Evolutionary conservation across 2,888 invertebrate species (phyloP), one percentile per base, ranked within the genome.

Genomic region (Colletes collaris): DNA sequence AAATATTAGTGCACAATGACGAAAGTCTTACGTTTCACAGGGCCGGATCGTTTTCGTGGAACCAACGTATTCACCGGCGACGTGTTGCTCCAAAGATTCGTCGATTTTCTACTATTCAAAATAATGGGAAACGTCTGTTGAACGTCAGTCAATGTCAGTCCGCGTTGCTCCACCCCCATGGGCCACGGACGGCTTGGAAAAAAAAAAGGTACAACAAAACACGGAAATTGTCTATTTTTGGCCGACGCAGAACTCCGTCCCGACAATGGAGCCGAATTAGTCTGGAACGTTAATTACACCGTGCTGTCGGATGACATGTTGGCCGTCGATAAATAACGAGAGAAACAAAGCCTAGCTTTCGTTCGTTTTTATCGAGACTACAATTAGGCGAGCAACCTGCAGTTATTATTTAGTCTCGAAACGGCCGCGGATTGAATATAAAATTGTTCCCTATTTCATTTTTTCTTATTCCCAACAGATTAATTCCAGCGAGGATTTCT

Each of bases 91-190:
- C 49, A 59, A 65, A 69, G 79, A 83, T 73, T 81, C 87, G 84
- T 87, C 82, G 87, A 87, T 87, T 91, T 90, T 89, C 83, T 86
- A 86, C 85, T 88, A 91, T 90, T 90, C 88, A 88, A 90, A 91
- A 91, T 91, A 90, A 91, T 91, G 90, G 89, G 89, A 90, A 90
- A 91, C 86, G 92, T 90, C 91, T 86, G 88, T 90, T 86, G 83
- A 83, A 88, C 86, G 92, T 92, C 92, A 90, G 90, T 91, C 91
- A 91, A 90, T 84, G 91, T 91, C 91, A 89, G 84, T 79, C 79
- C 68, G 59, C 73, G 76, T 71, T 66, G 83, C 84, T 88, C 89
- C 79, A 71, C 71, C 76, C 82, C 85, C 74, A 72, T 75, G 73
- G 83, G 58, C 83, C 81, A 73, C 64, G 67, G 81, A 73, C 64